Base-by-base conservation (phyloP, 2,113 vertebrate species). In the Hippocampus zosterae region DNA sequence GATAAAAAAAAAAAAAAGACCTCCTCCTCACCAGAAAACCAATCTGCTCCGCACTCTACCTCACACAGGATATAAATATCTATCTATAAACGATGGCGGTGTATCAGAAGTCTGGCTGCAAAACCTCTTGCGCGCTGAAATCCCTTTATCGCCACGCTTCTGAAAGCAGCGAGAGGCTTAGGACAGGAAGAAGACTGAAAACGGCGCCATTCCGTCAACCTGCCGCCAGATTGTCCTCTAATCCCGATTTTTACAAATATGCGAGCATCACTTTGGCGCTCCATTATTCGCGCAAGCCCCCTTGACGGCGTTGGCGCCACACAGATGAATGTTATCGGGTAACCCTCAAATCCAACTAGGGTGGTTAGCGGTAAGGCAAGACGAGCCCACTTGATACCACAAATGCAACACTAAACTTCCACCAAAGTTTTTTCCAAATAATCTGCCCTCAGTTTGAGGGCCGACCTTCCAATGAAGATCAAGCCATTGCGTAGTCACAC, bases 231-330 rank as follows among this genome's bases (percentile, higher is more conserved):
- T 87, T 86, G 85, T 81, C 85, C 79, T 83, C 78, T 85, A 87
- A 89, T 84, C 87, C 88, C 69, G 81, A 89, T 90, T 88, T 87
- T 88, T 37, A 37, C 84, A 85, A 88, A 89, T 89, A 88, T 88
- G 85, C 88, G 82, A 83, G 73, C 78, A 79, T 80, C n/a, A 18
- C 71, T 80, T 71, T 69, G 71, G 3, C 72, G 64, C 70, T 70
- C 74, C 60, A 65, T 50, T 63, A 82, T 80, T 80, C 63, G 46
- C 62, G 16, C 81, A 79, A 80, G 81, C 80, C 67, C 76, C 70
- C 70, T 66, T 79, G 65, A 71, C 70, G 27, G 11, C 16, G 76
- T 77, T 81, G 65, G 72, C 60, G 76, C 42, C 62, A 29, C 1
- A 16, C 9, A 8, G 12, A 25, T n/a, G 21, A 56, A 56, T 25